Evolutionary conservation across 2,113 vertebrate species (phyloP).

Genomic region (Anguilla rostrata): DNA sequence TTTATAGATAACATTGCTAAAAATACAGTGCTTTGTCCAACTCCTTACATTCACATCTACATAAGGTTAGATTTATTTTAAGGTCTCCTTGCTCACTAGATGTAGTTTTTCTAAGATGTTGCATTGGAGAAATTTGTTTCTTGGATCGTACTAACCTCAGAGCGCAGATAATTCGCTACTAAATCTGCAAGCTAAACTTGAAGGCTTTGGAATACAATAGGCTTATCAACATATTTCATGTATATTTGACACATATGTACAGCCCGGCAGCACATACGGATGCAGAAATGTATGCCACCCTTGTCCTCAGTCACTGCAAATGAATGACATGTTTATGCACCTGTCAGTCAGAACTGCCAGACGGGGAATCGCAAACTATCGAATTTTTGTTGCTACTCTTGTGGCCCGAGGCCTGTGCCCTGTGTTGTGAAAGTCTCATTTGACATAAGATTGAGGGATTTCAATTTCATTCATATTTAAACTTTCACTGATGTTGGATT

Average conservation of each 20-base stretch:
- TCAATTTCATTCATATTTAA: neutral
- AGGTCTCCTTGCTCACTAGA: too few species aligned
- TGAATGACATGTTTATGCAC: neutral
- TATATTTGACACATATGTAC: too few species aligned
- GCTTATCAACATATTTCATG: neutral
- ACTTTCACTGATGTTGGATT: too few species aligned
- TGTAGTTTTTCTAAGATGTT: neutral
- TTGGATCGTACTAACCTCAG: neutral
- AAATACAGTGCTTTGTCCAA: too few species aligned
- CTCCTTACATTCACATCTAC: too few species aligned
- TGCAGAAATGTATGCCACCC: neutral
- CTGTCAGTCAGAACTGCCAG: neutral
- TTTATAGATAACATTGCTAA: too few species aligned
- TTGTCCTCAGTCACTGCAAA: neutral
- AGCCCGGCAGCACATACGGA: neutral
- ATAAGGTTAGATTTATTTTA: too few species aligned
- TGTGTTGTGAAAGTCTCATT: neutral
- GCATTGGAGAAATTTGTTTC: neutral
- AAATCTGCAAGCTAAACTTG: neutral
- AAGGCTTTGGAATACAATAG: neutral
- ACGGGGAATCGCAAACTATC: neutral
- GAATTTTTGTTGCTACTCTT: neutral
- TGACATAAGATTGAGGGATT: neutral
- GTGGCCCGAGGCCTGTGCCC: neutral
- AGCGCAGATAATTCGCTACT: neutral